A percentile compares a stretch with the other conserved stretches of the same genome.
Conservation (phyloP, 1,140 invertebrate genomes). For the Trachymyrmex septentrionalis region DNA sequence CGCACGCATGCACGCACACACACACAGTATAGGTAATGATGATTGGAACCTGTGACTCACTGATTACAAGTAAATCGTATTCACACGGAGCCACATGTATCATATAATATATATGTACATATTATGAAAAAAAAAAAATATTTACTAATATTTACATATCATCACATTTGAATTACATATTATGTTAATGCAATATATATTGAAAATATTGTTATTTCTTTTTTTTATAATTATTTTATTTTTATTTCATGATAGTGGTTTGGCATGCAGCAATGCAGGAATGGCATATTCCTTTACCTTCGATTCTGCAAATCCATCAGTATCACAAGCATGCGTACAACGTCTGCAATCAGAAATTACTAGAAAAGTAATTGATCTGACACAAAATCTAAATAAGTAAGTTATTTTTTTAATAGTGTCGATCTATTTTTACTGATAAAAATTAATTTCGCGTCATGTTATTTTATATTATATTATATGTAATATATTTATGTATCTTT, state of each 20-base stretch:
- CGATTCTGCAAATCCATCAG: conserved; percentile 60
- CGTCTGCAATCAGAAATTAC: conserved; percentile 74
- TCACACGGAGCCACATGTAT: no score
- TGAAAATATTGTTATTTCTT: conserved; percentile 1
- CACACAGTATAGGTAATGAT: no score
- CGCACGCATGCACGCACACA: no score
- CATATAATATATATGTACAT: neutral
- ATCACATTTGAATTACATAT: no score
- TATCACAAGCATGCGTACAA: conserved; percentile 63
- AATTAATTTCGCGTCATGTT: neutral
- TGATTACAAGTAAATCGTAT: no score
- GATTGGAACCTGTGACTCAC: no score
- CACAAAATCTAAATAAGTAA: conserved; percentile 78
- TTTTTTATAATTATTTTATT: conserved; percentile 22
- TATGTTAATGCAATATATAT: neutral
- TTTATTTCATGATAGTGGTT: conserved; percentile 73
- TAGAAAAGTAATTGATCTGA: conserved; percentile 75
- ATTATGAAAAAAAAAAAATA: neutral
- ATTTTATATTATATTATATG: neutral
- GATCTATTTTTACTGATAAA: neutral
- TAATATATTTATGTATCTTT: conserved; percentile 37
- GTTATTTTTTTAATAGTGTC: conserved; percentile 62
- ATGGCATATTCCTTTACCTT: conserved; percentile 74
- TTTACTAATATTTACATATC: no score
- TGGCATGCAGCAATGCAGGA: conserved; percentile 67